Evolutionary conservation across 2,888 invertebrate species (phyloP), one percentile per base, ranked within the genome.

Genomic region (Lithophane leautieri): DNA sequence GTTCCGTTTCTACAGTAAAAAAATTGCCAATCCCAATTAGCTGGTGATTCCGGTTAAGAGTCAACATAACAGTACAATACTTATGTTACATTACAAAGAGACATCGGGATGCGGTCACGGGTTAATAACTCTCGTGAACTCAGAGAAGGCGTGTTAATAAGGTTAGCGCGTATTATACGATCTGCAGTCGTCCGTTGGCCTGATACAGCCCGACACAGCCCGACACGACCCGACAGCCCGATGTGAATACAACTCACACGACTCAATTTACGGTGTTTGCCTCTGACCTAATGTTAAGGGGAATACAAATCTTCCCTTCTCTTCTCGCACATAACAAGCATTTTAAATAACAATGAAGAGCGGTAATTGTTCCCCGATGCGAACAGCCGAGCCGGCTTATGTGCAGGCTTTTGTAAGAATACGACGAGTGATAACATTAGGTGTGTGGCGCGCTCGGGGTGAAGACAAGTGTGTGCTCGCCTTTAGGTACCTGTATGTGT

Each of bases 251-350:
- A n/a, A n/a, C n/a, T n/a, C 67, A 58, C 61, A 60, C 54, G 44
- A 78, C 67, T 72, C 67, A 72, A 82, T 73, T 78, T 78, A 74
- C 78, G 62, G 63, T 72, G 74, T 75, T 74, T 73, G 70, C 44
- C 40, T 12, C 68, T 58, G 14, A 16, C 58, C 67, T 52, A 50
- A 8, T 47, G 34, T 40, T 63, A 72, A 52, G 67, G 25, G 25
- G 25, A 22, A n/a, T 16, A 16, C 34, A 50, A 42, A 78, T 47
- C 28, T 77, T 47, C 54, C 40, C 70, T 47, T 22, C 42, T 16
- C 9, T 47, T 22, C 50, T 16, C 9, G 40, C 50, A 58, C 44
- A 34, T 63, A 19, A 16, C 22, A 28, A 28, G 4, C 11, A 66
- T 54, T 28, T 71, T 60, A 52, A 52, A 65, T 58, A 11, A 77